Conservation (phyloP, 2,113 vertebrate genomes). For the Cavia aperea region DNA sequence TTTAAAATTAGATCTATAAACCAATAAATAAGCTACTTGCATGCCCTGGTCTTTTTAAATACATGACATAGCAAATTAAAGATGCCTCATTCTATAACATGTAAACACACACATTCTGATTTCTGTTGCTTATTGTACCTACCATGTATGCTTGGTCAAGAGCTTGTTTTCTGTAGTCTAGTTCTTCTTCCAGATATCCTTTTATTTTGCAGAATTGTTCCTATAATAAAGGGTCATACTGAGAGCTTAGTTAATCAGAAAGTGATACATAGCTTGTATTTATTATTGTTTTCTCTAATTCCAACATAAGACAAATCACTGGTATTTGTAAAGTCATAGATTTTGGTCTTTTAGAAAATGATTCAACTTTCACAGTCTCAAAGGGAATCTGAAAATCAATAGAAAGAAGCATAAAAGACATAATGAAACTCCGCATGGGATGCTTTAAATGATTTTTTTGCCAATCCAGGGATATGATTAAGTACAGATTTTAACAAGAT, state of each 20-base stretch:
- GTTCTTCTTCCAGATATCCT: constrained; percentile 96
- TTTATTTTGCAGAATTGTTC: constrained; percentile 99
- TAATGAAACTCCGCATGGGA: neutral
- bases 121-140: constrained; percentile 40
- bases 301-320: neutral
- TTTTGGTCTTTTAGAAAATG: constrained; percentile 10
- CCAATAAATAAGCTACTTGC: neutral
- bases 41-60: neutral
- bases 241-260: constrained; percentile 55
- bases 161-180: constrained; percentile 97
- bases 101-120: neutral
- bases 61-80: neutral
- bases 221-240: constrained; percentile 74
- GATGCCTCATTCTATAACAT: neutral
- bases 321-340: constrained; percentile 18
- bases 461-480: neutral
- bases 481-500: neutral
- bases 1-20: constrained; percentile 19
- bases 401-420: neutral
- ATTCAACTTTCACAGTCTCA: constrained; percentile 12
- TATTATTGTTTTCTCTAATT: constrained; percentile 31
- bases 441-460: neutral
- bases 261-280: neutral
- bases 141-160: constrained; percentile 99
- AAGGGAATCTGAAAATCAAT: constrained; percentile 29